These are phyloP conservation scores for Origma solitaria DNA, from an alignment of 2,113 vertebrate genomes.

Conservation along the genomic window DNA sequence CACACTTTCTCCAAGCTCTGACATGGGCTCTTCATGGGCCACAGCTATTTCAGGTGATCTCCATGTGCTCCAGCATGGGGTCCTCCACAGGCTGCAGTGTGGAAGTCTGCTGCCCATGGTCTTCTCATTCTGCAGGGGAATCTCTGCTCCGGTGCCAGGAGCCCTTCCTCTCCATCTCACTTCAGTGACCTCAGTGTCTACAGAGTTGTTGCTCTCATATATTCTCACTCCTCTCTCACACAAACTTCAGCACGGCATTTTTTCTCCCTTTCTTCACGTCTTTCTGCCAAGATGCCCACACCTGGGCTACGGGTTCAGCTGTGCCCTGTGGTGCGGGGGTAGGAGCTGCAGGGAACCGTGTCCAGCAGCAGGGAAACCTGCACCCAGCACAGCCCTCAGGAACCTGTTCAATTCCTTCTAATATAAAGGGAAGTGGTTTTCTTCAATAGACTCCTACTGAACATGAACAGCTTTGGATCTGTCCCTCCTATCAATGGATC, in stretches of 20 bases:
- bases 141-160: rapidly evolving
- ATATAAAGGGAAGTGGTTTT: neutral
- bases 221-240: neutral
- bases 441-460: neutral
- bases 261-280: neutral
- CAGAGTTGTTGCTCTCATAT: neutral
- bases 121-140: rapidly evolving
- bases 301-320: rapidly evolving
- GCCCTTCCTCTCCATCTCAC: neutral
- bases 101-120: neutral
- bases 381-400: neutral
- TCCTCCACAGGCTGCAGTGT: neutral
- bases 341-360: neutral
- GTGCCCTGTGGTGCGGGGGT: rapidly evolving
- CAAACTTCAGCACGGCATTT: neutral
- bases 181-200: neutral
- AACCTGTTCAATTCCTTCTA: neutral
- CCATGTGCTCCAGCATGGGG: neutral
- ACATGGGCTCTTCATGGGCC: rapidly evolving
- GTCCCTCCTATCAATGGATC: neutral
- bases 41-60: neutral
- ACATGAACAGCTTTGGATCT: neutral
- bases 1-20: neutral
- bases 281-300: neutral
- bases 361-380: no score